Percentiles rank a stretch among this genome's conserved stretches.
phyloP scores from a whole-genome alignment of 1,140 invertebrate species.

The Drosophila parabipectinata region DNA sequence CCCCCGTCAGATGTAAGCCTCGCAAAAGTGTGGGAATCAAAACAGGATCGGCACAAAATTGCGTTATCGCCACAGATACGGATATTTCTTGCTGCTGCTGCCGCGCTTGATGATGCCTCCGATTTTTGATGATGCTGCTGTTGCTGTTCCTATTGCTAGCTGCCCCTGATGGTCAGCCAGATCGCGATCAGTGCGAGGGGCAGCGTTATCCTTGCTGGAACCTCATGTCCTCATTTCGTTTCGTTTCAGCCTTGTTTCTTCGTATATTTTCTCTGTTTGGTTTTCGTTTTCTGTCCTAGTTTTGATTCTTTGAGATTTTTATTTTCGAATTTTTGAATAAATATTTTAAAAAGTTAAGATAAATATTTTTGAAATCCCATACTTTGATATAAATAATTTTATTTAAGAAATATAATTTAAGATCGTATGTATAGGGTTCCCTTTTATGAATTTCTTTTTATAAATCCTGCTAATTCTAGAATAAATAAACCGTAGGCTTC shows the following conservation, averaged over 20 bases:
- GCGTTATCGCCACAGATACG: slow-evolving; percentile 61
- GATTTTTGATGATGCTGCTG: slow-evolving; percentile 61
- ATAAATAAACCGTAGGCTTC: no score
- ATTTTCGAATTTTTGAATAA: not conserved
- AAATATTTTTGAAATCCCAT: no score
- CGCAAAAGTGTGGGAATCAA: slow-evolving; percentile 82
- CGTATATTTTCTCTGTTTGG: slow-evolving; percentile 15
- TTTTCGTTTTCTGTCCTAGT: slow-evolving; percentile 34
- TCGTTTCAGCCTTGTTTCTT: slow-evolving; percentile 24
- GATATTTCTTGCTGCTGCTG: slow-evolving; percentile 39
- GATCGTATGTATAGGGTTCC: no score
- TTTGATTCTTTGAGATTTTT: not conserved
- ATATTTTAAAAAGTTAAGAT: not conserved
- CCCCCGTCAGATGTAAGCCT: slow-evolving; percentile 72
- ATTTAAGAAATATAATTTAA: no score
- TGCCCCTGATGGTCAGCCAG: slow-evolving; percentile 30
- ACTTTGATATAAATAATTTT: no score
- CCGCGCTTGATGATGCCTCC: slow-evolving; percentile 61
- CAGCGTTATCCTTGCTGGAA: slow-evolving; percentile 39
- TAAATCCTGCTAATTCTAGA: not conserved
- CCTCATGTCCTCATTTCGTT: slow-evolving; percentile 32
- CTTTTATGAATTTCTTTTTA: not conserved
- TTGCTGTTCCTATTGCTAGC: slow-evolving; percentile 13
- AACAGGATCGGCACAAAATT: slow-evolving; percentile 74
- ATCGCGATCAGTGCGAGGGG: slow-evolving; percentile 26